Evolutionary conservation across 2,113 vertebrate genomes (phyloP), one percentile per base, ranked within the genome.

Genomic region (Trogon melanurus): DNA sequence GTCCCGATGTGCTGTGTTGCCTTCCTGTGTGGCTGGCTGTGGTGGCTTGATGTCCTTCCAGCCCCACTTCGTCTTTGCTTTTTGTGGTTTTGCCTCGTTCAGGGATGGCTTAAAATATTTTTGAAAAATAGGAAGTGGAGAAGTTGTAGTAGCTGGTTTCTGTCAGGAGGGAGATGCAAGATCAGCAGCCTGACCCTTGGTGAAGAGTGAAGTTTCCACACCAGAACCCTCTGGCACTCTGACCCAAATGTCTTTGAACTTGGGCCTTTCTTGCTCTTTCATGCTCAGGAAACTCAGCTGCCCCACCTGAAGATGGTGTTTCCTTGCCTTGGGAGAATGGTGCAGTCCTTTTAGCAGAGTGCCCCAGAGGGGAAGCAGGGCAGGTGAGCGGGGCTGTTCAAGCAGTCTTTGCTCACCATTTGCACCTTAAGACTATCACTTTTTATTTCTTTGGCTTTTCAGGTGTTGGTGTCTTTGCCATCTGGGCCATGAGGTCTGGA

Each of bases 1-100:
- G 2, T 29, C 50, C 26, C 1, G 0, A 25, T 0, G 2, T 48
- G 66, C 15, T 1, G 0, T 16, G 34, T 32, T 11, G 45, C 70
- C 79, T 86, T 36, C 10, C 48, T 1, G 0, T 11, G 11, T 53
- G 34, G 58, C 41, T 78, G 60, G 21, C 36, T 65, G 7, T 0
- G 1, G 36, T 48, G 20, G 15, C 45, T 32, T 41, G 9, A 8
- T 11, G 38, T 34, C 64, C 29, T 41, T 30, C 18, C 44, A 45
- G 36, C n/a, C 45, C 32, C 0, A 4, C 29, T 57, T 65, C 1
- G 3, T 27, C 72, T 95, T 69, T 38, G 54, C 10, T 26, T 73
- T 72, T 34, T 51, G 53, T 62, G 48, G 25, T 70, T 86, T 71
- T 76, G n/a, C 5, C 34, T 79, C 5, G 0, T 41, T 45, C n/a